Base-by-base conservation (phyloP, 2,888 invertebrate genomes). In the Lycophotia porphyrea region DNA sequence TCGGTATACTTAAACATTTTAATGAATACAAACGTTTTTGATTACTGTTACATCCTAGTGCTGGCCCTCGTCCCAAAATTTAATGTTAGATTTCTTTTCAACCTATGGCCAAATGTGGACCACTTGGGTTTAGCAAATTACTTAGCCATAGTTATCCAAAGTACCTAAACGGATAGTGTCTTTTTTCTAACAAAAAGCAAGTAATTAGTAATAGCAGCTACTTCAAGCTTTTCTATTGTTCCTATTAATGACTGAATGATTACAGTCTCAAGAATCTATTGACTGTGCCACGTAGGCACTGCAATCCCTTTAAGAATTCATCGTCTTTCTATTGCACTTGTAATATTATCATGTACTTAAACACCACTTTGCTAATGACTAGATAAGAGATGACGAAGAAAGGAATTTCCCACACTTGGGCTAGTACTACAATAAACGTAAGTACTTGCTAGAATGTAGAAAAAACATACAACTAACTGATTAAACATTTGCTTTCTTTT, bases 361-460 rank as follows among this genome's bases (percentile, higher is more conserved):
- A 44, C 21, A 55, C 11, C 27, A 55, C 67, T 81, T 75, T 47
- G 49, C 31, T 66, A 60, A 72, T 71, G 27, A 68, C 39, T 34
- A 31, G 67, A 82, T 78, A 72, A 66, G 52, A 55, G 55, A 78
- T 67, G 52, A 77, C 2, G 15, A 3, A 1, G 3, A 1, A 49
- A 15, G 60, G 21, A 69, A 80, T 69, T 81, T 58, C 34, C 47
- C 24, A 34, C 8, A 55, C 24, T 81, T n/a, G 9, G 47, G 47
- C 11, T 31, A 55, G 39, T 74, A 68, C 27, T 31, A 9, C 5
- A 49, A 49, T 71, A 64, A 63, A 52, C 8, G 18, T 49, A 39
- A 44, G 0, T 76, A 60, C 39, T 21, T 55, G 18, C 1, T 18
- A 39, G 9, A 2, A 27, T 0, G 15, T 39, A 31, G 21, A n/a